These are phyloP conservation scores for Cepphus grylle DNA, from an alignment of 2,113 vertebrate species.

Conservation along the genomic window DNA sequence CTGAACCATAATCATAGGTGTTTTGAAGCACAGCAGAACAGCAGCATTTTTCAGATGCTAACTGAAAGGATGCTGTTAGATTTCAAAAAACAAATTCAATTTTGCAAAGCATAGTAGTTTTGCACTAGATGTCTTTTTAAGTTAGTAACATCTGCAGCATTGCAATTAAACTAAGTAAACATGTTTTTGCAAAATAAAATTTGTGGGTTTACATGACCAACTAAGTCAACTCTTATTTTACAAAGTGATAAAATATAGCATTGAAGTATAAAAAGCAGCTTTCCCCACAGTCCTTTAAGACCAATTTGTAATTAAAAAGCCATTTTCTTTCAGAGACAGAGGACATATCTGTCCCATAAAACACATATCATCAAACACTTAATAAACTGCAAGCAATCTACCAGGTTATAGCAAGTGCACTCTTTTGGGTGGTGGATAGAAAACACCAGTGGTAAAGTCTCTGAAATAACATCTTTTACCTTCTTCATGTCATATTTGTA, in stretches of 20 bases:
- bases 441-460: background rate
- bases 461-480: background rate
- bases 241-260: background rate
- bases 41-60: background rate
- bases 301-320: background rate
- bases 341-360: background rate
- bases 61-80: background rate
- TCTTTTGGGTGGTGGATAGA: background rate
- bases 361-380: background rate
- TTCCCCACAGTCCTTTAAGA: background rate
- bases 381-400: background rate
- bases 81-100: background rate
- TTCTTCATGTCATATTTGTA: background rate
- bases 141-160: background rate
- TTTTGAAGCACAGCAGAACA: background rate
- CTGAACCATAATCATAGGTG: background rate
- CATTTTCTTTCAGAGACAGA: background rate
- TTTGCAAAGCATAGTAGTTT: background rate
- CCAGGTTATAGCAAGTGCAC: background rate
- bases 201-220: background rate
- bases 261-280: background rate
- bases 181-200: background rate
- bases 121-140: background rate
- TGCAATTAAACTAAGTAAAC: background rate
- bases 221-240: background rate